phyloP scores from a whole-genome alignment of 2,113 vertebrate genomes.

The Hydropotes inermis region DNA sequence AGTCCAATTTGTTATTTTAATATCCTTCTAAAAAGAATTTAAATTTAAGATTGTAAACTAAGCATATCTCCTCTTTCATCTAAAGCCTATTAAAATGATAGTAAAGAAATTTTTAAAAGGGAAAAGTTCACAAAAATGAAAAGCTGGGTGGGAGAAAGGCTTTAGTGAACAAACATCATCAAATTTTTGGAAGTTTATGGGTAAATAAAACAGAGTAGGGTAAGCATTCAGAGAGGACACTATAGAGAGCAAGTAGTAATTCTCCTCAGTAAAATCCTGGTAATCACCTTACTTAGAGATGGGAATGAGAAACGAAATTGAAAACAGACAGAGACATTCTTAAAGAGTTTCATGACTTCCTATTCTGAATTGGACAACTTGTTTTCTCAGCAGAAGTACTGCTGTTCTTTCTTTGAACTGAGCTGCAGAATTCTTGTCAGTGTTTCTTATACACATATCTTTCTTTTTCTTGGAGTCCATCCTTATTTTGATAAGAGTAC shows the following conservation, averaged over 20 bases:
- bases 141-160: neutral
- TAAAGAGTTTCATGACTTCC: neutral
- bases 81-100: neutral
- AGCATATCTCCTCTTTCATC: neutral
- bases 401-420: neutral
- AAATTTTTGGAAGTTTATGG: neutral
- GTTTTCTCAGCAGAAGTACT: neutral
- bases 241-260: neutral
- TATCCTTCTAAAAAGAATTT: neutral
- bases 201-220: neutral
- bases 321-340: neutral
- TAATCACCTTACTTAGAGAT: neutral
- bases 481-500: neutral
- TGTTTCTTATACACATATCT: neutral
- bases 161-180: neutral
- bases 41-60: neutral
- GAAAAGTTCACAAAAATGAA: neutral
- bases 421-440: neutral
- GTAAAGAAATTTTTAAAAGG: neutral
- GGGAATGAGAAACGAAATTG: neutral
- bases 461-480: neutral
- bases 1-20: neutral
- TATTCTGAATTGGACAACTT: neutral
- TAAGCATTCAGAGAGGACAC: neutral
- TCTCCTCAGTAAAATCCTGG: neutral